A percentile compares a stretch with the other conserved stretches of the same genome.
Evolutionary conservation across 2,888 invertebrate species (phyloP).

Genomic region (Euproctis similis): DNA sequence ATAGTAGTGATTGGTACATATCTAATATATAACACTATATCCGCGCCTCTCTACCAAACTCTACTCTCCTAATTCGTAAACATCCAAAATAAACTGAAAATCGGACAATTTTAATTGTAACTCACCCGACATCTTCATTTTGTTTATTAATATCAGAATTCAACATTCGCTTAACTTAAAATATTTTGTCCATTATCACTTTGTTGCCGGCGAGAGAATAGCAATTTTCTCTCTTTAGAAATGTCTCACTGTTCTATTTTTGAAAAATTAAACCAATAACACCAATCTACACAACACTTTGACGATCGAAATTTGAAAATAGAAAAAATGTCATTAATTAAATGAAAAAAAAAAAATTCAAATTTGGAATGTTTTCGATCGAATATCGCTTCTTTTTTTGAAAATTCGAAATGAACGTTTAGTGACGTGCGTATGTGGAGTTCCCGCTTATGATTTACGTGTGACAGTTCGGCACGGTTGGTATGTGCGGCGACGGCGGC

Average conservation of each 20-base stretch:
- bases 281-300: constrained; percentile 7
- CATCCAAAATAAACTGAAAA: background rate
- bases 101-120: constrained; percentile 3
- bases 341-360: background rate
- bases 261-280: constrained; percentile 1
- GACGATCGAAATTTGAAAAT: too few species aligned
- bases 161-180: constrained; percentile 30
- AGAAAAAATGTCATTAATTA: too few species aligned
- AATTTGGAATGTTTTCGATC: constrained; percentile 4
- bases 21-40: too few species aligned
- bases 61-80: background rate
- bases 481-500: constrained; percentile 62
- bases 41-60: too few species aligned
- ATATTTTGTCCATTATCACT: constrained; percentile 17
- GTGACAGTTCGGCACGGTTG: constrained; percentile 35
- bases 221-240: constrained; percentile 13
- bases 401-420: too few species aligned
- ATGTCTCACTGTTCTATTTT: constrained; percentile 4
- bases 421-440: constrained; percentile 28
- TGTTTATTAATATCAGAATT: constrained; percentile 43
- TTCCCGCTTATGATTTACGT: constrained; percentile 28
- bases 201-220: constrained; percentile 4
- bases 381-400: too few species aligned
- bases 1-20: too few species aligned
- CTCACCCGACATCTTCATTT: constrained; percentile 72